Percentiles rank a stretch among this genome's conserved stretches.
phyloP scores from a whole-genome alignment of 2,888 invertebrate species.

The Gortyna flavago region DNA sequence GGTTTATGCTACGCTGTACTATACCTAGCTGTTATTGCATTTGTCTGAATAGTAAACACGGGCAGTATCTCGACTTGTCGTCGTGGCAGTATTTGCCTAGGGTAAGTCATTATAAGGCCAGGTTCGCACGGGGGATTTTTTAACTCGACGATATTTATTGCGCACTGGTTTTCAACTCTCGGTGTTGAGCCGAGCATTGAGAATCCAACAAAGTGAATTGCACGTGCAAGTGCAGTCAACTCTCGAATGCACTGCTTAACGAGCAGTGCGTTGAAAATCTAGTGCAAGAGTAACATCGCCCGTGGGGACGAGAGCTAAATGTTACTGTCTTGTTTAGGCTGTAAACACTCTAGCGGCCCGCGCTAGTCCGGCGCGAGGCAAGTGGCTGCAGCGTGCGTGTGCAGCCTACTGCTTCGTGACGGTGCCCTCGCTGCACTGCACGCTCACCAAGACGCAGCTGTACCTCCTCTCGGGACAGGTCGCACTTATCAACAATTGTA shows the following conservation, averaged over 20 bases:
- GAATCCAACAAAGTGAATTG: not conserved
- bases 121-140: not conserved
- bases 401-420: conserved; percentile 99
- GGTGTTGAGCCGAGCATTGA: not conserved
- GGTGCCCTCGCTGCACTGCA: conserved; percentile 97
- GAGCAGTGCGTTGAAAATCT: not conserved
- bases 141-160: not conserved
- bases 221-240: not conserved
- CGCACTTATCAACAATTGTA: conserved; percentile 96
- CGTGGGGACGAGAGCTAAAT: not conserved
- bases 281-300: not conserved
- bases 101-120: not conserved
- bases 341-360: conserved; percentile 95
- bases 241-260: no score
- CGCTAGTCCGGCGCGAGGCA: conserved; percentile 88
- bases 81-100: not conserved
- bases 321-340: conserved; percentile 87
- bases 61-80: not conserved
- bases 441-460: conserved; percentile 94
- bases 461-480: conserved; percentile 97
- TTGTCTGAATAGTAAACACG: not conserved
- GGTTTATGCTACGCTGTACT: not conserved
- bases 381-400: conserved; percentile 97
- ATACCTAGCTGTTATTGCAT: not conserved
- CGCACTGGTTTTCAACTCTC: not conserved